Evolutionary conservation across 2,113 vertebrate genomes (phyloP).

Genomic region (Mastomys natalensis): DNA sequence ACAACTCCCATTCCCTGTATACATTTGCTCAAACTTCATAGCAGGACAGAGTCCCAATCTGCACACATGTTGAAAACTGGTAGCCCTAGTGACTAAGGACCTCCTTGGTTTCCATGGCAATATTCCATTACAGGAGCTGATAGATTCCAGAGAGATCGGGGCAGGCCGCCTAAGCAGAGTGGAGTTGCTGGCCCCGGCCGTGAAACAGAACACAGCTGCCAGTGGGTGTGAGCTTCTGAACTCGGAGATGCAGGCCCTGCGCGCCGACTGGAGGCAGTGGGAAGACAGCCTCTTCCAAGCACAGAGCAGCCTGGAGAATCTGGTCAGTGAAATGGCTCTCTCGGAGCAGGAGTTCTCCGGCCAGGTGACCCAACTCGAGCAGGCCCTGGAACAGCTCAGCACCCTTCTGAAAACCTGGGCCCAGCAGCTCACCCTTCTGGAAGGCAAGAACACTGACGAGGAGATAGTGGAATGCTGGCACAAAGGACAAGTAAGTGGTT

Average conservation of each 20-base stretch:
- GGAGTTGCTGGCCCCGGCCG: slow-evolving; percentile 89
- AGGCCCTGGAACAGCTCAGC: slow-evolving; percentile 88
- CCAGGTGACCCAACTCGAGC: slow-evolving; percentile 90
- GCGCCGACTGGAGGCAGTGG: slow-evolving; percentile 95
- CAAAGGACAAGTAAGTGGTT: slow-evolving; percentile 90
- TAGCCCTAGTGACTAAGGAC: slow-evolving; percentile 74
- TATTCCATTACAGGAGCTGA: slow-evolving; percentile 94
- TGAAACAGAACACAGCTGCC: slow-evolving; percentile 90
- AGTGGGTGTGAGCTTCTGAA: slow-evolving; percentile 91
- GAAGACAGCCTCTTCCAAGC: slow-evolving; percentile 91
- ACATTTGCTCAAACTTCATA: slow-evolving; percentile 33
- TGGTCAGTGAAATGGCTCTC: slow-evolving; percentile 89
- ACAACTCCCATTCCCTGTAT: background rate
- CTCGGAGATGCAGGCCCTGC: slow-evolving; percentile 93
- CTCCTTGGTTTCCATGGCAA: slow-evolving; percentile 91
- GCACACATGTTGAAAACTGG: slow-evolving; percentile 56
- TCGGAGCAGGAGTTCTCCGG: slow-evolving; percentile 92
- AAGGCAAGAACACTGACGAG: slow-evolving; percentile 91
- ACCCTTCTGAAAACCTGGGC: slow-evolving; percentile 89
- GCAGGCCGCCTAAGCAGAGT: slow-evolving; percentile 92
- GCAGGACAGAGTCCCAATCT: slow-evolving; percentile 41
- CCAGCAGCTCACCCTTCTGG: slow-evolving; percentile 88
- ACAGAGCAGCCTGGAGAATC: slow-evolving; percentile 88
- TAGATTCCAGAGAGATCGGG: slow-evolving; percentile 93
- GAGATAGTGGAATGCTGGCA: slow-evolving; percentile 93